Evolutionary conservation across 2,888 invertebrate species (phyloP), one percentile per base, ranked within the genome.

Genomic region (Erpobdella octoculata): DNA sequence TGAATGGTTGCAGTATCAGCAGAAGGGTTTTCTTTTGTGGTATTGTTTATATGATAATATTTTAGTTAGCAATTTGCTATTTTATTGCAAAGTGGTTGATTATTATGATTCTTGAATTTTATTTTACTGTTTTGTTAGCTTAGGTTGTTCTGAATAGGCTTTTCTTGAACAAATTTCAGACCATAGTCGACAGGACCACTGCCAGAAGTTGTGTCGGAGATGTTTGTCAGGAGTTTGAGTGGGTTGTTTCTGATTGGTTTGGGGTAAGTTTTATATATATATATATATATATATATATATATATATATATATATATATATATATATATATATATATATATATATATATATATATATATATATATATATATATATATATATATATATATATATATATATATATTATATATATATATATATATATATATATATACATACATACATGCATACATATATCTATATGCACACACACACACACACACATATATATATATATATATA

Each of bases 181-280:
- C n/a, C n/a, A n/a, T n/a, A n/a, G 53, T 69, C 2, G 25, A n/a
- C 18, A 36, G 33, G 25, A 46, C 33, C 31, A 21, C 33, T 5
- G 53, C 35, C 6, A 15, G 35, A n/a, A 69, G 33, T 18, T 69
- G 69, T 28, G n/a, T 18, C 36, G 15, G 18, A 0, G 37, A 67
- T 31, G 31, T 4, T 3, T 72, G 72, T 21, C 38, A 66, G 25
- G 25, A 41, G 12, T 53, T n/a, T 33, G 72, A 72, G 67, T 72
- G 72, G 72, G 35, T 37, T 25, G 28, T 41, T 0, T 72, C 72
- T 37, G 58, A 72, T n/a, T 72, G 72, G 72, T 36, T 41, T 15
- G 72, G 72, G 67, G 72, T 72, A 65, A 58, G 71, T 12, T 9
- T 9, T 46, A 15, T 12, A 41, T 41, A 15, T 41, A 12, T n/a